Evolutionary conservation across 2,888 invertebrate species (phyloP), one percentile per base, ranked within the genome.

Genomic region (Pheosia gnoma): DNA sequence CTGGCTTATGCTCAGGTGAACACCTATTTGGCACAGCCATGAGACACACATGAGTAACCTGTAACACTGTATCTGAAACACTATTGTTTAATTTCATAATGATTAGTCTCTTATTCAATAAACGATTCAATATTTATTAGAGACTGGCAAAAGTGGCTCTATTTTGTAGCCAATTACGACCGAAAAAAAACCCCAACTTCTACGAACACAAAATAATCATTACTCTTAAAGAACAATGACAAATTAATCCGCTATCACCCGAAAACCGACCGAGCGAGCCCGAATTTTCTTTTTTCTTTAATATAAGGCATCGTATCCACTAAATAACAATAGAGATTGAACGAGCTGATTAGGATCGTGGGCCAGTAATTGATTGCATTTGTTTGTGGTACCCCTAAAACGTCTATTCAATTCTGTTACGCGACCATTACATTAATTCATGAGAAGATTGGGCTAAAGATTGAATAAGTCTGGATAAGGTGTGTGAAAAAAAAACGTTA

Each of bases 351-450:
- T 72, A 66, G 58, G 61, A 58, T 70, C 66, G 57, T 36, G 54
- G 51, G 62, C 57, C n/a, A 61, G 69, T 70, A 73, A 77, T 72
- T 78, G 66, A 77, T 78, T 67, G 68, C 60, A 72, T 77, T 77
- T 76, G 73, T 76, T 77, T 75, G 75, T 68, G 60, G 59, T 58
- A 54, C 53, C 70, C 63, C 65, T 67, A 72, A 73, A 75, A 71
- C 59, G 62, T 70, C 73, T 59, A 72, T 73, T 72, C 75, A 72
- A 77, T 72, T 68, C 63, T 62, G 71, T 66, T 74, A 67, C 72
- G 71, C 58, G 63, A 47, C 68, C 66, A 66, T 72, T 65, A 71
- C 67, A 49, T 67, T 59, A 57, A 36, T 62, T 60, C 59, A 36
- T 45, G 54, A 52, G 59, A 54, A 38, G 13, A 55, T 55, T 39